Evolutionary conservation across 2,113 vertebrate genomes (phyloP).

Genomic region (Ascaphus truei): DNA sequence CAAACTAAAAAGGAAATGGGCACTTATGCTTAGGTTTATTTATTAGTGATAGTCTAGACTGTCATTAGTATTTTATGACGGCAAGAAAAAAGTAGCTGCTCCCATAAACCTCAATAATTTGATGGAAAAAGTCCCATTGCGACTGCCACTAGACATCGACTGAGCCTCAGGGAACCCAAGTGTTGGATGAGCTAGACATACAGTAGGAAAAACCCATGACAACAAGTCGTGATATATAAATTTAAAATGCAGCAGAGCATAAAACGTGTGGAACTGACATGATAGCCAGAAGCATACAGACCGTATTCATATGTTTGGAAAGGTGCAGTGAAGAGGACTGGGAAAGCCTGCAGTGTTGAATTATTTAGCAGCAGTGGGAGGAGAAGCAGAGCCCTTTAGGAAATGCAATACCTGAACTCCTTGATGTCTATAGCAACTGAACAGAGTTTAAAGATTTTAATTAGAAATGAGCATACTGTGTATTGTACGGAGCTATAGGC

Average conservation of each 20-base stretch:
- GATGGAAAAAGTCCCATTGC: neutral
- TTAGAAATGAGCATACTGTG: conserved; percentile 32
- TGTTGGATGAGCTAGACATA: neutral
- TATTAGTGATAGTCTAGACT: too few relatives aligned
- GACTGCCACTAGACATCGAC: conserved; percentile 10
- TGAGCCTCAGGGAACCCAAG: conserved; percentile 1
- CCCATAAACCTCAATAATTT: neutral
- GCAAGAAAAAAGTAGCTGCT: too few relatives aligned
- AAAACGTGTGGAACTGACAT: conserved; percentile 38
- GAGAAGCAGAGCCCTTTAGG: neutral
- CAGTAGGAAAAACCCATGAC: conserved; percentile 1
- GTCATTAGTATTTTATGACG: too few relatives aligned
- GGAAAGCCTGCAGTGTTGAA: neutral
- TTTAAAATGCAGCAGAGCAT: conserved; percentile 25
- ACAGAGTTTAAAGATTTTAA: conserved; percentile 32
- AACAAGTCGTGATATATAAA: conserved; percentile 11
- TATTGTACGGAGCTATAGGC: conserved; percentile 11
- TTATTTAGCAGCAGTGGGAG: conserved; percentile 26
- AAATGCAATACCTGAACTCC: neutral
- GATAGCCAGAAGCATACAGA: conserved; percentile 42
- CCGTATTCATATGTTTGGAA: conserved; percentile 51
- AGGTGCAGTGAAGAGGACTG: conserved; percentile 29
- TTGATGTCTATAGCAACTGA: conserved; percentile 1
- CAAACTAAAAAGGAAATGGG: too few relatives aligned
- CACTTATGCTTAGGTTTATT: too few relatives aligned